Evolutionary conservation across 1,140 invertebrate species (phyloP).

Genomic region (Drosophila pachea): DNA sequence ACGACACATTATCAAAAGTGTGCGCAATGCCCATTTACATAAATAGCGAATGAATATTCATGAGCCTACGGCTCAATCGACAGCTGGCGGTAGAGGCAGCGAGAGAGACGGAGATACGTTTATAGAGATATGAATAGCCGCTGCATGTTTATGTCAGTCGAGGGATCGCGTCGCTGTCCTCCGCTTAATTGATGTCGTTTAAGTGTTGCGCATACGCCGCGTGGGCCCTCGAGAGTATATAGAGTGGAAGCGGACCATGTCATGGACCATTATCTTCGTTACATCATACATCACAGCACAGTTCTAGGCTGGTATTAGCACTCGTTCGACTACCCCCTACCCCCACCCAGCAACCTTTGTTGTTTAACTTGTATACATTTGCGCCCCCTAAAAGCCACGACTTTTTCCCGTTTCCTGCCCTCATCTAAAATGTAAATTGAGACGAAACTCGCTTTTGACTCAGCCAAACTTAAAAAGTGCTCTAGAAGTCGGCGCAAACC

Average conservation of each 20-base stretch:
- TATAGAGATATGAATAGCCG: not conserved
- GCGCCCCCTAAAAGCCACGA: not conserved
- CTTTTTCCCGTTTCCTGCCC: conserved; percentile 20
- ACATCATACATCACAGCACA: too few species aligned
- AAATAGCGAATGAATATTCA: conserved; percentile 72
- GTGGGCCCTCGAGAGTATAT: not conserved
- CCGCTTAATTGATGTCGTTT: conserved; percentile 39
- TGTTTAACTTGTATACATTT: not conserved
- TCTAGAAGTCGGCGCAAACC: too few species aligned
- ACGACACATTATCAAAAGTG: conserved; percentile 74
- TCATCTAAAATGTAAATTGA: conserved; percentile 75
- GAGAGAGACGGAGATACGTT: too few species aligned
- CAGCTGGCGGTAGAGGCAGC: too few species aligned
- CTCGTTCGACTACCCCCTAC: too few species aligned
- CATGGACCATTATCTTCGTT: not conserved
- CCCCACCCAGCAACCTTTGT: too few species aligned
- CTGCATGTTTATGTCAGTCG: not conserved
- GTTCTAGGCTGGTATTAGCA: too few species aligned
- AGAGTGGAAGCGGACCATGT: not conserved
- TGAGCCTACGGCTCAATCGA: conserved; percentile 33
- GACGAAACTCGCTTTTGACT: conserved; percentile 58
- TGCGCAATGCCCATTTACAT: conserved; percentile 56
- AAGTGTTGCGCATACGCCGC: conserved; percentile 29
- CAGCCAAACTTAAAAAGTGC: too few species aligned
- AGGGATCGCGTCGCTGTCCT: not conserved